These are phyloP conservation scores for Erannis defoliaria DNA, from an alignment of 2,888 invertebrate genomes.

Conservation along the genomic window DNA sequence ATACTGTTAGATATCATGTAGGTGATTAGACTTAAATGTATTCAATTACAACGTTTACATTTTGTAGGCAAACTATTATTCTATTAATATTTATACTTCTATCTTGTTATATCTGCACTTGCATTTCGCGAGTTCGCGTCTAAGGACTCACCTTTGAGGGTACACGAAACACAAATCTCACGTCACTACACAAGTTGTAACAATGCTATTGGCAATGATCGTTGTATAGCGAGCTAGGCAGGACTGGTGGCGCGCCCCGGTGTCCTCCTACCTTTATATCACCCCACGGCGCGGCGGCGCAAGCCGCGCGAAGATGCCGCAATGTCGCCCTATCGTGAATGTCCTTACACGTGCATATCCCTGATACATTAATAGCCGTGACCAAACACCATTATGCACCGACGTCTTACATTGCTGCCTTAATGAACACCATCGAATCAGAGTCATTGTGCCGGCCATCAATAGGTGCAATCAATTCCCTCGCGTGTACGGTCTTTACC, in stretches of 20 bases:
- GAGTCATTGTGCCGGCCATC: conserved; percentile 39
- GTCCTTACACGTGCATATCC: conserved; percentile 56
- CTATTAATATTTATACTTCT: too few species aligned
- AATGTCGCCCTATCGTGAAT: conserved; percentile 73
- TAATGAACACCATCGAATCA: conserved; percentile 39
- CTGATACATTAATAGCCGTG: conserved; percentile 59
- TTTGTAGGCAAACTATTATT: too few species aligned
- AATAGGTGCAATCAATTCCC: conserved; percentile 52
- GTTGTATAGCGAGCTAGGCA: conserved; percentile 61
- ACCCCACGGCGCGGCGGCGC: conserved; percentile 68
- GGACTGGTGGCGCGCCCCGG: conserved; percentile 77
- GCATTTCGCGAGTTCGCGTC: background rate
- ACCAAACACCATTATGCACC: conserved; percentile 51
- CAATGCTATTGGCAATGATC: conserved; percentile 64
- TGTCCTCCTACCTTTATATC: conserved; percentile 71
- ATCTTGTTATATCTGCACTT: background rate
- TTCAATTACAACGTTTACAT: too few species aligned
- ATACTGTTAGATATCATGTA: too few species aligned
- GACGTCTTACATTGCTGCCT: conserved; percentile 48
- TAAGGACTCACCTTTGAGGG: conserved; percentile 65
- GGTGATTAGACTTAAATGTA: too few species aligned
- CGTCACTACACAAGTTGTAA: conserved; percentile 68
- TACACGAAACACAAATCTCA: conserved; percentile 65
- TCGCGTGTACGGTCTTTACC: conserved; percentile 57
- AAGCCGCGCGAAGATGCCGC: conserved; percentile 69